Evolutionary conservation across 2,888 invertebrate genomes (phyloP).

Genomic region (Antheraea assamensis): DNA sequence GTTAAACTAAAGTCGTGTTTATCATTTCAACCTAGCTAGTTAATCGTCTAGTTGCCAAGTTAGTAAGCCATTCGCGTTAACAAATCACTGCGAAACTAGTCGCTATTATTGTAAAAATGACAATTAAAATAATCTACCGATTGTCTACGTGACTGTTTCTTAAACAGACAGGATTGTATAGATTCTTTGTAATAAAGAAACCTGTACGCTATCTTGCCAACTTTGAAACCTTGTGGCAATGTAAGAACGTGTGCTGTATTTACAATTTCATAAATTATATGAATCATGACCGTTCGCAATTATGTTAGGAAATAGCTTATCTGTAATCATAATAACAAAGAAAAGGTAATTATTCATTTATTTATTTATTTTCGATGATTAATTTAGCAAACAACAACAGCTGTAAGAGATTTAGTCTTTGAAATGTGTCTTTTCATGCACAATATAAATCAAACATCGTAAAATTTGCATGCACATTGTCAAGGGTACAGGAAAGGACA

Average conservation of each 20-base stretch:
- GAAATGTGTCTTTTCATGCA: no score
- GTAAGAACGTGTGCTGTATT: background rate
- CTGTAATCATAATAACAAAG: background rate
- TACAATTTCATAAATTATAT: background rate
- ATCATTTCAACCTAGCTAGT: no score
- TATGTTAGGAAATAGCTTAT: background rate
- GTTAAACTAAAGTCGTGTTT: no score
- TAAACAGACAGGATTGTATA: background rate
- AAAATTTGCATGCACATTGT: no score
- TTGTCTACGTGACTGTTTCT: constrained; percentile 11
- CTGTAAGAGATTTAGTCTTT: no score
- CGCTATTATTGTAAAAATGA: background rate
- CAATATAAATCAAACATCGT: no score
- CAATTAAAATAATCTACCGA: constrained; percentile 2
- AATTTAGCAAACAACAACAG: no score
- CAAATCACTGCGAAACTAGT: background rate
- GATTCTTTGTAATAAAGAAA: background rate
- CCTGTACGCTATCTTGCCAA: background rate
- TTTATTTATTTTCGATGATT: no score
- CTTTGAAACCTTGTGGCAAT: constrained; percentile 2
- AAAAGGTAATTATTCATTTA: background rate
- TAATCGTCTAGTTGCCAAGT: no score
- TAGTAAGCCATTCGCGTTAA: background rate
- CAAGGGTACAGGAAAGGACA: no score
- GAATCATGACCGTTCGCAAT: background rate